Percentiles rank a stretch among this genome's conserved stretches.
phyloP scores from a whole-genome alignment of 2,888 invertebrate genomes.

The Heliconius ethilla region DNA sequence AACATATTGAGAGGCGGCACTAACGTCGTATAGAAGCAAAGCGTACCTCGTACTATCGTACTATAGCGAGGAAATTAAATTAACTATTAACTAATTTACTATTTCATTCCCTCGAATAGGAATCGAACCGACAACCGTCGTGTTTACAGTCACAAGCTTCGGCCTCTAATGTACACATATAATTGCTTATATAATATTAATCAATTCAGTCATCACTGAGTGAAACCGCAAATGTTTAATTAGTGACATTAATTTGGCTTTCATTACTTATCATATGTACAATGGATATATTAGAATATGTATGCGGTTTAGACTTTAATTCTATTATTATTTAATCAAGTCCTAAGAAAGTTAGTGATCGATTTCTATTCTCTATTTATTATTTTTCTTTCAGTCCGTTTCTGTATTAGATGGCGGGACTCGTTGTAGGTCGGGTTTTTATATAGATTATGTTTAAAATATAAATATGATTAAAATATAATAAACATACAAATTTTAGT shows the following conservation, averaged over 20 bases:
- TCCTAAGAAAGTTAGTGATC: no score
- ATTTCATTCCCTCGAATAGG: neutral
- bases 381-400: no score
- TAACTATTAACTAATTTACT: neutral
- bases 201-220: slow-evolving; percentile 9
- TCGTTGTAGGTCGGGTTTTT: no score
- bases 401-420: no score
- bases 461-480: no score
- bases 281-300: neutral
- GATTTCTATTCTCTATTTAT: no score
- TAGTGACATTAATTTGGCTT: slow-evolving; percentile 9
- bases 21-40: neutral
- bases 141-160: neutral
- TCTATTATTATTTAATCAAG: neutral
- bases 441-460: no score
- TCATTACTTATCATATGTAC: neutral
- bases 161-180: neutral
- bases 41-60: no score
- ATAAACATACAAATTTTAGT: no score
- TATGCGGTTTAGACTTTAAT: neutral
- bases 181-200: neutral
- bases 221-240: slow-evolving; percentile 25
- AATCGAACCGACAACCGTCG: neutral
- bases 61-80: neutral
- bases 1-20: neutral